Base-by-base conservation (phyloP, 2,888 invertebrate species). In the Caenorhabditis uteleia region DNA sequence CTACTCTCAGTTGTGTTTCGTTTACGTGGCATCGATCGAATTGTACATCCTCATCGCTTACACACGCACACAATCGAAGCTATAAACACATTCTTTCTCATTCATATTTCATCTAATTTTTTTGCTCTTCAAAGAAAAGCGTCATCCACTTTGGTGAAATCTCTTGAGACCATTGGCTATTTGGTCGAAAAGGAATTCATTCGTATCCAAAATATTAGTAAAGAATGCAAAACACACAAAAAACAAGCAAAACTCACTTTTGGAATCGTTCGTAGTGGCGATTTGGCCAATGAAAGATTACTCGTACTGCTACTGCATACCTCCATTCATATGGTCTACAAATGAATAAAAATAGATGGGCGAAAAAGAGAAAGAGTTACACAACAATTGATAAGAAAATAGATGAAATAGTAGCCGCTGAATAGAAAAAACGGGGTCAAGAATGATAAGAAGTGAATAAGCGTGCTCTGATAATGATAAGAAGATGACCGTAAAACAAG, bases 251-350 rank as follows among this genome's bases (percentile, higher is more conserved):
- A 31, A 40, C 46, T 40, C 27, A 59, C 59, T 40, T 60, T 61
- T 12, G 60, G 60, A 18, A 61, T 55, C 45, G 60, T 61, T 49
- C 60, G 60, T 40, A 49, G 44, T 34, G 60, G 60, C 45, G 55
- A 61, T 26, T 45, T 44, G 33, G 43, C 47, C 27, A 44, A 48
- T 29, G 49, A 40, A 33, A 54, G 48, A 39, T 40, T 55, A 31
- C 43, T 55, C 34, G 50, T 61, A 26, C 48, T 61, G 54, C 60
- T n/a, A n/a, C n/a, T n/a, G n/a, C n/a, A 61, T 61, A 48, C 49
- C 54, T 61, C 60, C 60, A 61, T 61, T 61, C 60, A 54, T 53
- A 59, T 59, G n/a, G n/a, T n/a, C n/a, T n/a, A n/a, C n/a, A n/a
- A n/a, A n/a, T n/a, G n/a, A n/a, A n/a, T n/a, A n/a, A n/a, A n/a